Conservation (phyloP, 2,888 invertebrate genomes). For the Xestia sexstrigata region DNA sequence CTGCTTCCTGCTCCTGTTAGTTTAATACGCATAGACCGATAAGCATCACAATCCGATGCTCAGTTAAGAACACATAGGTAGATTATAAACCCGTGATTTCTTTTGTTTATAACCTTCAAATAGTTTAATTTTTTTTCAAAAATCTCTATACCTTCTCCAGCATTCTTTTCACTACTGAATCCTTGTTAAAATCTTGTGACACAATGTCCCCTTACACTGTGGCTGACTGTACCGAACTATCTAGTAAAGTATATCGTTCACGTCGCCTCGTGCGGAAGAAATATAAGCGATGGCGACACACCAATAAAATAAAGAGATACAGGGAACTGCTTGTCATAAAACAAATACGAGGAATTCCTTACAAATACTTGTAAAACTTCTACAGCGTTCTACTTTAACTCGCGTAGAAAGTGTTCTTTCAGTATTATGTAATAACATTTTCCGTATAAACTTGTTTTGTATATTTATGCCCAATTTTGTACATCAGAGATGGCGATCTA, state of each 20-base stretch:
- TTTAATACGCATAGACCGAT: background rate
- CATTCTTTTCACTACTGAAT: background rate
- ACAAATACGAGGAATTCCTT: constrained; percentile 30
- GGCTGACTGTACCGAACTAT: background rate
- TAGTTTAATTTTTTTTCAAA: background rate
- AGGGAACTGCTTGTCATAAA: constrained; percentile 34
- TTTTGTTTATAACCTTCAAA: too few species aligned
- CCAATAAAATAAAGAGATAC: constrained; percentile 27
- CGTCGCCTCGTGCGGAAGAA: background rate
- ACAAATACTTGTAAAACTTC: constrained; percentile 48
- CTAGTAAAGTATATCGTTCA: background rate
- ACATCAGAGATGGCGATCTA: background rate
- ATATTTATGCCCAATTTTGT: constrained; percentile 24
- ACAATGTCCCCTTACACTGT: background rate
- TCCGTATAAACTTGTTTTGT: constrained; percentile 13
- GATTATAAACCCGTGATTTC: too few species aligned
- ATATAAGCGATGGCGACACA: constrained; percentile 10
- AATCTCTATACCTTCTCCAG: background rate
- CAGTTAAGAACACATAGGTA: background rate
- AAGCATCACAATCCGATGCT: background rate
- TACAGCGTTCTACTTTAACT: constrained; percentile 13
- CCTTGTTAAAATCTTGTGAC: background rate
- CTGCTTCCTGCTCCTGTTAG: background rate
- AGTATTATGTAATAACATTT: constrained; percentile 30
- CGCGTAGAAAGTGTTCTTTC: constrained; percentile 4